Percentiles rank a stretch among this genome's conserved stretches.
These are phyloP conservation scores for Mystacornis crossleyi DNA, from an alignment of 2,113 vertebrate species.

Conservation along the genomic window DNA sequence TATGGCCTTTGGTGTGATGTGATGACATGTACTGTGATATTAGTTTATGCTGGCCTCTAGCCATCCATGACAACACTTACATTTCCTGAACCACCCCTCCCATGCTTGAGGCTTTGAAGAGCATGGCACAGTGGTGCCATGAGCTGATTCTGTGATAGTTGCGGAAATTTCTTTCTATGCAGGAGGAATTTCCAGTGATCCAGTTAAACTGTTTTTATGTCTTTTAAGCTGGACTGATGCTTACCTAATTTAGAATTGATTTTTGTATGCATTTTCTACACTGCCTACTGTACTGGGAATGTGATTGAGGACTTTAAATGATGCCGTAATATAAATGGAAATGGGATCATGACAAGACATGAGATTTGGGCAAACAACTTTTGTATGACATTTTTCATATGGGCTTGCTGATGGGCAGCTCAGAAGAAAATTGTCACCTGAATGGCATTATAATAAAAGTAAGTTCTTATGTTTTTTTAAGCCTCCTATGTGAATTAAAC, in stretches of 20 bases:
- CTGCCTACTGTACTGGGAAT: neutral
- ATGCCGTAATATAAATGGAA: neutral
- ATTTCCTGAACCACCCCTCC: conserved; percentile 7
- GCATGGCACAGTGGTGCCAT: neutral
- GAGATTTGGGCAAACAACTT: neutral
- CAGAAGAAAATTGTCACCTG: neutral
- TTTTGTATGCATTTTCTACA: neutral
- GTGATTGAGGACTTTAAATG: neutral
- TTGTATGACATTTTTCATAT: neutral
- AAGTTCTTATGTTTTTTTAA: neutral
- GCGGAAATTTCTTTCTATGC: neutral
- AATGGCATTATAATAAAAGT: neutral
- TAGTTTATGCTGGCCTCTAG: neutral
- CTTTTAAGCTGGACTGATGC: neutral
- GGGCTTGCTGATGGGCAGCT: neutral
- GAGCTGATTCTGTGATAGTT: neutral
- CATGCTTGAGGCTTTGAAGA: neutral
- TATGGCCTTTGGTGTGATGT: neutral
- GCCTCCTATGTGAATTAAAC: neutral
- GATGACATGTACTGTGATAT: neutral
- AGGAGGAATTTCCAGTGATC: conserved; percentile 27
- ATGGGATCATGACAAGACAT: neutral
- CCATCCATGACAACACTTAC: neutral
- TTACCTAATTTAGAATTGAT: conserved; percentile 8
- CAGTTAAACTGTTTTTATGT: neutral